phyloP scores from a whole-genome alignment of 2,113 vertebrate species.

The Odocoileus virginianus region DNA sequence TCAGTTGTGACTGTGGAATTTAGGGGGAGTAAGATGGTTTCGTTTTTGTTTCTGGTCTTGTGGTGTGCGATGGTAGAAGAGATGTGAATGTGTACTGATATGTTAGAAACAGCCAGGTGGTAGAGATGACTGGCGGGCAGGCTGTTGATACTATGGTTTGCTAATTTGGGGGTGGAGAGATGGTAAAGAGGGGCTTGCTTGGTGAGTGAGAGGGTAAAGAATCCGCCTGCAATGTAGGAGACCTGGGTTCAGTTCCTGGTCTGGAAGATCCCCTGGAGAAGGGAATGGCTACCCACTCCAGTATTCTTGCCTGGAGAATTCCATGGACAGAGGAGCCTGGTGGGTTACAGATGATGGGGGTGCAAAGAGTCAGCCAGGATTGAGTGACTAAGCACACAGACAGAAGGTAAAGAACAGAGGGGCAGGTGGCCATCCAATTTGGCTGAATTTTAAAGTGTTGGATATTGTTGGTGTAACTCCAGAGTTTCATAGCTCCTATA shows the following conservation, averaged over 20 bases:
- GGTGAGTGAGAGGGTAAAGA: not conserved
- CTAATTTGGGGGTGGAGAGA: not conserved
- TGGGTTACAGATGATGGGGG: not conserved
- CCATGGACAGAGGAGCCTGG: not conserved
- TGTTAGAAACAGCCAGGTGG: not conserved
- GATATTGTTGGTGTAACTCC: not conserved
- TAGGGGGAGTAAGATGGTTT: not conserved
- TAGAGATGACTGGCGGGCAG: not conserved
- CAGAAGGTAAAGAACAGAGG: not conserved
- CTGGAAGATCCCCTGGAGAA: not conserved
- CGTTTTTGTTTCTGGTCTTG: not conserved
- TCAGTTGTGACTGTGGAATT: not conserved
- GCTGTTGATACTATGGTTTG: not conserved
- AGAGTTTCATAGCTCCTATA: not conserved
- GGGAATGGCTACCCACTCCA: not conserved
- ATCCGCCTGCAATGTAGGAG: not conserved
- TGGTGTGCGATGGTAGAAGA: not conserved
- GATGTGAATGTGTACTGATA: not conserved
- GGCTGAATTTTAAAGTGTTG: not conserved
- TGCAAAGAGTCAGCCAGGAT: not conserved
- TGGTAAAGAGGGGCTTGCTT: not conserved
- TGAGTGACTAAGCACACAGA: not conserved
- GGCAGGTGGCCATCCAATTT: not conserved
- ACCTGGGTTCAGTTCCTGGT: not conserved
- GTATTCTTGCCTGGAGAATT: not conserved